Conservation (phyloP, 1,140 invertebrate species). For the Drosophila gunungcola region DNA sequence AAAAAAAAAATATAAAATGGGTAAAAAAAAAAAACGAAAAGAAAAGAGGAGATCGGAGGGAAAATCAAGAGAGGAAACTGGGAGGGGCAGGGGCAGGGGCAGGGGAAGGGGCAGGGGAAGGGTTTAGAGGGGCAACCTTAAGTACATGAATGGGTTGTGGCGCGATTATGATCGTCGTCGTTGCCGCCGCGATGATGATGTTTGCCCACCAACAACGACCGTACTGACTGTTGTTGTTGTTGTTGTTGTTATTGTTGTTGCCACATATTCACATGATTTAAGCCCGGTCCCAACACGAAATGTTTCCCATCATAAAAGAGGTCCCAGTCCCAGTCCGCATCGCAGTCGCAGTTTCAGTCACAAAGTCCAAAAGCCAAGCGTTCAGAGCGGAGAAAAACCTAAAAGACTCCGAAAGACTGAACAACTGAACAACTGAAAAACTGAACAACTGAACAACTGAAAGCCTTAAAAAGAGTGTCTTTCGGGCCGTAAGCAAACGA, state of each 20-base stretch:
- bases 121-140: neutral
- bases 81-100: conserved; percentile 3
- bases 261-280: conserved; percentile 77
- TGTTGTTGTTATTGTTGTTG: conserved; percentile 47
- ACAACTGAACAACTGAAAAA: conserved; percentile 7
- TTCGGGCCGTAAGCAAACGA: conserved; percentile 70
- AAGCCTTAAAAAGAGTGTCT: conserved; percentile 31
- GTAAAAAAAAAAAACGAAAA: conserved; percentile 14
- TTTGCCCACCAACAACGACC: conserved; percentile 78
- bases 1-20: conserved; percentile 21
- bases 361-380: conserved; percentile 56
- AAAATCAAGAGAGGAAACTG: conserved; percentile 29
- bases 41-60: neutral
- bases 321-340: too few species aligned
- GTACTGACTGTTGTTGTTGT: conserved; percentile 23
- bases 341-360: conserved; percentile 1
- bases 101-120: neutral
- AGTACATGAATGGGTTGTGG: conserved; percentile 38
- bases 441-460: conserved; percentile 22
- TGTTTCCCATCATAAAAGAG: conserved; percentile 81
- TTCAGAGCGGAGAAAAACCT: conserved; percentile 34
- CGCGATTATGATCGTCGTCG: conserved; percentile 35
- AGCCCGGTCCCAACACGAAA: conserved; percentile 59
- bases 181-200: conserved; percentile 48
- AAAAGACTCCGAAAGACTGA: conserved; percentile 21